Evolutionary conservation across 2,113 vertebrate species (phyloP), one percentile per base, ranked within the genome.

Genomic region (Callionymus lyra): DNA sequence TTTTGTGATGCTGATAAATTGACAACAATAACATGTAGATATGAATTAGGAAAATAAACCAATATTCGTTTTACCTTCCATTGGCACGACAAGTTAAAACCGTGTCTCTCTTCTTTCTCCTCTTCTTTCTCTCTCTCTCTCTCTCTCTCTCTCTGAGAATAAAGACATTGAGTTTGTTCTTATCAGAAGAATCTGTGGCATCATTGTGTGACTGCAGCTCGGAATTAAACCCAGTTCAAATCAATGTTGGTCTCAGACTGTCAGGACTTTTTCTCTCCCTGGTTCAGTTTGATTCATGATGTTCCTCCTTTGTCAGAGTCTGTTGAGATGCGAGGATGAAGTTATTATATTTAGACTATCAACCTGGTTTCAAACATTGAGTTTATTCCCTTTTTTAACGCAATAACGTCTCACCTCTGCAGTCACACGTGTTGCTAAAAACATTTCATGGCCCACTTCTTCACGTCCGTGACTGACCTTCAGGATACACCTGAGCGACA

Each of bases 401-500:
- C n/a, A n/a, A n/a, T n/a, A 27, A 8, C 21, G 4, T 8, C 21
- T 27, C 21, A 27, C 21, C 47, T 59, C 41, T 55, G 53, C 58
- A 57, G 57, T 67, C n/a, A n/a, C n/a, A n/a, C 53, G 53, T n/a
- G 21, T 27, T 27, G 47, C 60, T 63, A 57, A 65, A 70, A 52
- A 62, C 41, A 59, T 33, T 35, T 32, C 12, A 41, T 59, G 50
- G 34, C 56, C 56, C 12, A 56, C 44, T 50, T 65, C 21, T 58
- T 12, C 21, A 55, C 34, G 51, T 27, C 59, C 42, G 19, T 41
- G 44, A 47, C 37, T 51, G 69, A 68, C 65, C 70, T 72, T 68
- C 51, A 59, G 27, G 15, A 37, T 47, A 14, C 44, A 49, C 48
- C 13, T 6, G 16, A 31, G 6, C 46, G 63, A 79, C 58, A 76